A percentile compares a stretch with the other conserved stretches of the same genome.
Conservation (phyloP, 2,888 invertebrate genomes). For the Lepidocyrtinus sp. region DNA sequence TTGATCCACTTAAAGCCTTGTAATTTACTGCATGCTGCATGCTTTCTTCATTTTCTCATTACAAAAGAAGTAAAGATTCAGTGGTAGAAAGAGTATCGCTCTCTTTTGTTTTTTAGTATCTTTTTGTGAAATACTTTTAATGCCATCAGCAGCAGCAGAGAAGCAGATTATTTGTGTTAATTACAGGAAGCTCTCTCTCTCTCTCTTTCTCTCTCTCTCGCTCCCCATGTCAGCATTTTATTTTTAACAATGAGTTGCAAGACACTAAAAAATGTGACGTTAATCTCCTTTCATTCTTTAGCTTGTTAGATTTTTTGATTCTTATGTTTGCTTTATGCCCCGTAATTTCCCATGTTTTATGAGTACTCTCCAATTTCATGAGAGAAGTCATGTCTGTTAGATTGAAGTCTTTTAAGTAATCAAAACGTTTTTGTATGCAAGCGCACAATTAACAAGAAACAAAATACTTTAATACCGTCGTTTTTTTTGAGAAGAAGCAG, state of each 20-base stretch:
- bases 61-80: too few species aligned
- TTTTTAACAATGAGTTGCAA: neutral
- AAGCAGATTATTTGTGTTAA: slow-evolving; percentile 39
- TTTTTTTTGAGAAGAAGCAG: neutral
- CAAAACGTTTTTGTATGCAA: too few species aligned
- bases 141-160: neutral
- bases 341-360: slow-evolving; percentile 4
- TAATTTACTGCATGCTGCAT: neutral
- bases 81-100: too few species aligned
- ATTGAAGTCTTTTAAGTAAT: too few species aligned
- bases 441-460: too few species aligned
- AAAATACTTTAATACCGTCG: too few species aligned
- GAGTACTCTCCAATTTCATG: too few species aligned
- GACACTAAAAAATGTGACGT: slow-evolving; percentile 7
- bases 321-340: neutral
- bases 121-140: neutral
- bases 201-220: neutral
- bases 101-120: neutral
- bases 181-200: slow-evolving; percentile 37
- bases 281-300: neutral
- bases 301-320: slow-evolving; percentile 10
- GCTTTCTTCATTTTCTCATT: slow-evolving; percentile 7
- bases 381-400: too few species aligned
- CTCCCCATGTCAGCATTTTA: neutral
- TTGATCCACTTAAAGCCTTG: neutral